Conservation (phyloP, 2,797 vertebrate genomes). For the Mormyrops attenuatus region DNA sequence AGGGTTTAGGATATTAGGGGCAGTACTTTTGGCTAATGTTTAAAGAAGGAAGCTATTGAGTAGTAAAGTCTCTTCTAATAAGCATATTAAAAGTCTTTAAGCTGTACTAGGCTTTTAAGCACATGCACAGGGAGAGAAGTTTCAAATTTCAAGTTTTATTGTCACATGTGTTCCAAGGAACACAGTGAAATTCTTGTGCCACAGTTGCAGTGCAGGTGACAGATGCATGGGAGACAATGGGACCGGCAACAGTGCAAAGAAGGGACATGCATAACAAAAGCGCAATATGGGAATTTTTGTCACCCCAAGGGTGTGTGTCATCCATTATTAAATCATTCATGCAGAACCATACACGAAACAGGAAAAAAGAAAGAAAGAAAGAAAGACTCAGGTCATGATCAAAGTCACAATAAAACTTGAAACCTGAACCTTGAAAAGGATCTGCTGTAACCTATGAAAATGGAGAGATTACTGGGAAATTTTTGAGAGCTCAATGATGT, state of each 20-base stretch:
- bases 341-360: neutral
- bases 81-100: neutral
- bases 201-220: neutral
- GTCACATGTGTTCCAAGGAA: neutral
- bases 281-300: neutral
- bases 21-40: conserved; percentile 34
- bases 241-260: neutral
- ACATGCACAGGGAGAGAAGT: neutral
- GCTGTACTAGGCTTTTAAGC: neutral
- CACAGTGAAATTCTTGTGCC: neutral
- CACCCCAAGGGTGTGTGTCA: neutral
- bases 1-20: neutral
- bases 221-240: neutral
- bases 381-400: neutral
- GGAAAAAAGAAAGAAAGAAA: neutral
- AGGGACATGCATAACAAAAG: neutral
- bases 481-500: neutral
- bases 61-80: neutral
- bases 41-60: neutral
- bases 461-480: neutral
- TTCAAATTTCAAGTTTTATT: neutral
- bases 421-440: neutral
- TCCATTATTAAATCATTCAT: neutral
- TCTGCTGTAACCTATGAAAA: neutral
- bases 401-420: neutral